phyloP scores from a whole-genome alignment of 2,113 vertebrate genomes.

The Galeopterus variegatus region DNA sequence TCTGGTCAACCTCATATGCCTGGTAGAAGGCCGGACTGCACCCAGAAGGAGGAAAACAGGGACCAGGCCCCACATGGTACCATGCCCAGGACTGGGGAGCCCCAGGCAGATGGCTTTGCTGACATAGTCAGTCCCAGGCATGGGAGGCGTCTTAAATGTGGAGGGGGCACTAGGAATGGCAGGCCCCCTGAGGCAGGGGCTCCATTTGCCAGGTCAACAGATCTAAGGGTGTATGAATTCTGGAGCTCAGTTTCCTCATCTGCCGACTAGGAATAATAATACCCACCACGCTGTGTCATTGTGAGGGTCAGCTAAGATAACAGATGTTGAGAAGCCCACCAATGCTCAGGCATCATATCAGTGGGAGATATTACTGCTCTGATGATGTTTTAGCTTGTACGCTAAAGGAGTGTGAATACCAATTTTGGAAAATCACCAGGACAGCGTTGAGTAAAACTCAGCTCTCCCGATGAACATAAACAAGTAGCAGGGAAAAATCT shows the following conservation, averaged over 20 bases:
- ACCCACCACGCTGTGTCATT: fast-evolving
- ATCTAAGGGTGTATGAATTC: background rate
- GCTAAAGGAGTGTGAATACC: background rate
- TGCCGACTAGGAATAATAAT: background rate
- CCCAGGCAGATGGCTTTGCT: background rate
- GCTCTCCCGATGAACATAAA: background rate
- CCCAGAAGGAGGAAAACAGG: no score
- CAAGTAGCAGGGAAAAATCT: background rate
- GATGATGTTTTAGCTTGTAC: no score
- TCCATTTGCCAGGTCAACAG: no score
- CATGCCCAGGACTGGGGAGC: background rate
- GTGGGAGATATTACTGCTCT: fast-evolving
- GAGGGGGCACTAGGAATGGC: background rate
- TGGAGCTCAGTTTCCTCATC: background rate
- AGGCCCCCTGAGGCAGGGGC: background rate
- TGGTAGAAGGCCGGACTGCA: background rate
- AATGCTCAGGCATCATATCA: fast-evolving
- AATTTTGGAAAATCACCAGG: background rate
- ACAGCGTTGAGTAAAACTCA: background rate
- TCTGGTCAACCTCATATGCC: background rate
- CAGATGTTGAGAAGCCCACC: background rate
- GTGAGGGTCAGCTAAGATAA: no score
- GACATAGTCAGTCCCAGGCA: background rate
- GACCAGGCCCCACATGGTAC: background rate
- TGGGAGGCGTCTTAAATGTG: background rate